Evolutionary conservation across 2,888 invertebrate species (phyloP).

Genomic region (Drosophila macrospina): DNA sequence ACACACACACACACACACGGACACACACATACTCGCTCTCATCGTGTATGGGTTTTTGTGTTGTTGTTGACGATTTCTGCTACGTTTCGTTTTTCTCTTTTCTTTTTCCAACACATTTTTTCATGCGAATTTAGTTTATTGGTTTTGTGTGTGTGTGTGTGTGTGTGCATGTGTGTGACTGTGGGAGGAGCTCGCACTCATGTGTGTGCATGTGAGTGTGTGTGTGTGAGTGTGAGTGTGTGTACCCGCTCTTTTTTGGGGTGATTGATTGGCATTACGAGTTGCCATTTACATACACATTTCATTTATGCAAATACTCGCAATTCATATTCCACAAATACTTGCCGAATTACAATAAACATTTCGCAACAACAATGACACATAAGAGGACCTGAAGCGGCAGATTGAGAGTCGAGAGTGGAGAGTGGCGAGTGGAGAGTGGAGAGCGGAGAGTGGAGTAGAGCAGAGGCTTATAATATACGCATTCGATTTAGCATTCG

Average conservation of each 20-base stretch:
- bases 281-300: conserved; percentile 79
- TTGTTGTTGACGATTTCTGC: conserved; percentile 80
- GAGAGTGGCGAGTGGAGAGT: neutral
- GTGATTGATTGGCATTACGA: conserved; percentile 81
- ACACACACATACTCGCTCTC: conserved; percentile 26
- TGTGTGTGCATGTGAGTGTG: conserved; percentile 35
- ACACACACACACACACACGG: conserved; percentile 24
- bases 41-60: conserved; percentile 50
- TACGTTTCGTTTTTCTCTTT: conserved; percentile 67
- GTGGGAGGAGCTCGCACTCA: conserved; percentile 72
- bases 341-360: conserved; percentile 77
- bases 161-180: conserved; percentile 35
- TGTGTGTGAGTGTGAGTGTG: conserved; percentile 35
- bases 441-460: neutral
- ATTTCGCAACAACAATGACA: conserved; percentile 63
- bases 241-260: conserved; percentile 69
- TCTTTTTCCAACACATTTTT: conserved; percentile 58
- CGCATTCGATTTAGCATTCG: conserved; percentile 63
- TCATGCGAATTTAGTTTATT: conserved; percentile 78
- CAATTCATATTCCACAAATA: conserved; percentile 79
- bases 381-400: conserved; percentile 1
- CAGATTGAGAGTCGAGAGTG: neutral
- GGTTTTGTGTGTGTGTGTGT: conserved; percentile 64
- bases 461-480: conserved; percentile 16
- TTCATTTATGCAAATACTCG: conserved; percentile 80